Conservation (phyloP, 2,888 invertebrate genomes). For the Rhingia campestris region DNA sequence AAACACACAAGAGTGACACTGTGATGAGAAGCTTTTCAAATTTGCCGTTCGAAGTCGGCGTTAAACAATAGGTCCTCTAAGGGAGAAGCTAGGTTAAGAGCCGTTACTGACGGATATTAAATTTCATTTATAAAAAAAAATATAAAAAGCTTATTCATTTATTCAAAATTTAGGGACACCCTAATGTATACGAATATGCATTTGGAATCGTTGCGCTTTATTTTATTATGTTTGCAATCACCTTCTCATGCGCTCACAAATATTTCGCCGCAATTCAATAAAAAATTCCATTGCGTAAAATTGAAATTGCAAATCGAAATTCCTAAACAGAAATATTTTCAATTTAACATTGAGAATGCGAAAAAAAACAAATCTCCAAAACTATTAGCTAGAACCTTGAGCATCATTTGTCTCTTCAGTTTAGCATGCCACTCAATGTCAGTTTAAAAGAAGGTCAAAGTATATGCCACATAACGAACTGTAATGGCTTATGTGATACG, state of each 20-base stretch:
- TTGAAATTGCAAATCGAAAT: slow-evolving; percentile 38
- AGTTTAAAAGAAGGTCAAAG: neutral
- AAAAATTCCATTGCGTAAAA: slow-evolving; percentile 29
- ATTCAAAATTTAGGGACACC: no score
- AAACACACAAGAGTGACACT: no score
- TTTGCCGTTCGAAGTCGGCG: no score
- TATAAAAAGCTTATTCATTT: no score
- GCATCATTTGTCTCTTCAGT: neutral
- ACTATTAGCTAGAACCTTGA: neutral
- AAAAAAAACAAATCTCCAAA: neutral
- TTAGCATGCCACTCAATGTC: slow-evolving; percentile 1
- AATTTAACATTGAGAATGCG: neutral
- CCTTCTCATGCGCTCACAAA: slow-evolving; percentile 20
- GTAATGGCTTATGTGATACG: slow-evolving; percentile 8
- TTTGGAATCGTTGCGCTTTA: slow-evolving; percentile 12
- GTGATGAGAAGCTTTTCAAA: no score
- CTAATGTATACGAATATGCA: slow-evolving; percentile 6
- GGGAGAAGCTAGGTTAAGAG: no score
- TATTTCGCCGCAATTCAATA: slow-evolving; percentile 26
- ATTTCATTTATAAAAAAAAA: no score
- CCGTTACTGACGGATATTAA: no score
- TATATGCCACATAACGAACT: neutral
- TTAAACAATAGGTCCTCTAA: no score
- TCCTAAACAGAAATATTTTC: neutral
- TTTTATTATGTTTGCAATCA: slow-evolving; percentile 33